A percentile compares a stretch with the other conserved stretches of the same genome.
Evolutionary conservation across 2,888 invertebrate genomes (phyloP).

Genomic region (Drosophila antonietae): DNA sequence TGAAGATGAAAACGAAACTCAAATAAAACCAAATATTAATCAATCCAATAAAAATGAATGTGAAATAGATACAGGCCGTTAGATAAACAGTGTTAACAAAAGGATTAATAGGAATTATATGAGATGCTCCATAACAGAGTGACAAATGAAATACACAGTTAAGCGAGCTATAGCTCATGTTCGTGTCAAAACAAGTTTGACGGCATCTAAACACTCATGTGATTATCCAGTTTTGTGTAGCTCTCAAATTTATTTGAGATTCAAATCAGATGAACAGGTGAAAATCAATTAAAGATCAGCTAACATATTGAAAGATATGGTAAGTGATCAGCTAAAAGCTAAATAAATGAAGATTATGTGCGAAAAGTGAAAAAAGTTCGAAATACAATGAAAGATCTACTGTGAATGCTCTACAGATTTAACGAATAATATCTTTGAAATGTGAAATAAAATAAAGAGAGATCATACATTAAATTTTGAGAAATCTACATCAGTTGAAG

Average conservation of each 20-base stretch:
- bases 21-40: not conserved
- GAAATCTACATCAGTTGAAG: no score
- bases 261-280: not conserved
- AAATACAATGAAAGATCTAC: no score
- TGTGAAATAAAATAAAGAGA: no score
- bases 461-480: not conserved
- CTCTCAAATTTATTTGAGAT: not conserved
- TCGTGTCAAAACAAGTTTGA: not conserved
- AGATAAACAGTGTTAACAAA: not conserved
- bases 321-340: not conserved
- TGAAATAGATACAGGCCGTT: not conserved
- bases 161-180: not conserved
- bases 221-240: not conserved
- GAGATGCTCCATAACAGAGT: conserved; percentile 2
- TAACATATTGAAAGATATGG: not conserved
- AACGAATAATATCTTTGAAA: no score
- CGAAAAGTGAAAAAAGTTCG: not conserved
- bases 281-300: not conserved
- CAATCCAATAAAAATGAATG: not conserved
- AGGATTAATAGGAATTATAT: not conserved
- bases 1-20: not conserved
- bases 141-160: not conserved
- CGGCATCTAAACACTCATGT: not conserved
- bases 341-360: not conserved
- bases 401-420: no score